Conservation (phyloP, 2,797 vertebrate species). For the Acipenser ruthenus region DNA sequence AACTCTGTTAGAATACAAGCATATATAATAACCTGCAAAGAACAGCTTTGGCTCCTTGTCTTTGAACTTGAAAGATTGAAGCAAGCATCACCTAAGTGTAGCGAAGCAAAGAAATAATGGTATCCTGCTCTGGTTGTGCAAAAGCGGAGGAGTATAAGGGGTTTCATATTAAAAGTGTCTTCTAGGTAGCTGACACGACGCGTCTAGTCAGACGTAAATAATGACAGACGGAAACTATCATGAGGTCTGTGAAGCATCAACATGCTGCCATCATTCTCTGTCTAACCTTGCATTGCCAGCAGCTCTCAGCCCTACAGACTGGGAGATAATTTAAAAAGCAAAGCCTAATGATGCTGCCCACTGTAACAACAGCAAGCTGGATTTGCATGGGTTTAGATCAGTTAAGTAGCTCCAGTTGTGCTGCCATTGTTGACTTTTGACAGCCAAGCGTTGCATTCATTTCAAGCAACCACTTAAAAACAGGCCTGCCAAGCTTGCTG, state of each 20-base stretch:
- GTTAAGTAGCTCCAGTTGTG: constrained; percentile 57
- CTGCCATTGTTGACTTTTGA: constrained; percentile 49
- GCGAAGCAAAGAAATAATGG: constrained; percentile 95
- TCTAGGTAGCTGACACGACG: constrained; percentile 96
- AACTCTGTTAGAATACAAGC: constrained; percentile 63
- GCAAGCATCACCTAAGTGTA: constrained; percentile 90
- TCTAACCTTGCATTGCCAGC: constrained; percentile 93
- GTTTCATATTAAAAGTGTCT: constrained; percentile 85
- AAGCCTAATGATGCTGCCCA: constrained; percentile 86
- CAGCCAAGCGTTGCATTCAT: constrained; percentile 39
- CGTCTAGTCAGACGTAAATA: constrained; percentile 99
- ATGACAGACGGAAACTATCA: constrained; percentile 99
- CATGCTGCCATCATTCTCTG: constrained; percentile 90
- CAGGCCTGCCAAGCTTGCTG: background rate
- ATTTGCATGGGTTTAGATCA: constrained; percentile 73
- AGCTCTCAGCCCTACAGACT: constrained; percentile 73
- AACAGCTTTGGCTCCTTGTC: constrained; percentile 68
- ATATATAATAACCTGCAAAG: constrained; percentile 71
- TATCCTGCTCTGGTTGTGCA: constrained; percentile 69
- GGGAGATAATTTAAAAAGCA: constrained; percentile 92
- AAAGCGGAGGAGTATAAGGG: constrained; percentile 65
- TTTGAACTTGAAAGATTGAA: constrained; percentile 86
- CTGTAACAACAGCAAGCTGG: constrained; percentile 65
- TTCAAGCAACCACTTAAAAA: constrained; percentile 17
- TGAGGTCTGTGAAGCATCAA: constrained; percentile 99